Conservation (phyloP, 2,113 vertebrate genomes). For the Dendrocopos noguchii region DNA sequence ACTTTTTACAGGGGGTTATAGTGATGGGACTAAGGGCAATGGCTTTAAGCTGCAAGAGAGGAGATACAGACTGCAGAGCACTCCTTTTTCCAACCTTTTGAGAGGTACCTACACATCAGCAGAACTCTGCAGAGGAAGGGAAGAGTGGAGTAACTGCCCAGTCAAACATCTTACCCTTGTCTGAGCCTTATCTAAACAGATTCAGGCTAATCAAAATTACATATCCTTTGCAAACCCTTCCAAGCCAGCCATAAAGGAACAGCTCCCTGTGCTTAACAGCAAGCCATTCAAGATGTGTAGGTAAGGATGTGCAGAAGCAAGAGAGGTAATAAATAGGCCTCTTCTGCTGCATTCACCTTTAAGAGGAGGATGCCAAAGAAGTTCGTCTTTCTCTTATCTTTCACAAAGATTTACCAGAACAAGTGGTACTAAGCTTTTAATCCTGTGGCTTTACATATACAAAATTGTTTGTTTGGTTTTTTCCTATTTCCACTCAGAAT, state of each 20-base stretch:
- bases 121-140: background rate
- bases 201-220: background rate
- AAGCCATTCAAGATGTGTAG: slow-evolving; percentile 11
- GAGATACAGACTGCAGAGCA: too few relatives aligned
- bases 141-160: background rate
- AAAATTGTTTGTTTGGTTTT: slow-evolving; percentile 1
- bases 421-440: background rate
- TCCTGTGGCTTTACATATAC: background rate
- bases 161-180: background rate
- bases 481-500: background rate
- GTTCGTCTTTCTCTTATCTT: slow-evolving; percentile 14
- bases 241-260: background rate
- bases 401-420: background rate
- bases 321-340: background rate
- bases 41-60: too few relatives aligned
- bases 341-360: slow-evolving; percentile 24
- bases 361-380: background rate
- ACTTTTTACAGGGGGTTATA: too few relatives aligned
- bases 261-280: background rate
- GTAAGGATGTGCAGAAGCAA: background rate
- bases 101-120: background rate
- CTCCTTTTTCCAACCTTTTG: background rate
- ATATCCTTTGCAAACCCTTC: background rate
- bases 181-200: background rate
- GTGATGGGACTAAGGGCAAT: too few relatives aligned